Evolutionary conservation across 2,113 vertebrate species (phyloP).

Genomic region (Epinephelus moara): DNA sequence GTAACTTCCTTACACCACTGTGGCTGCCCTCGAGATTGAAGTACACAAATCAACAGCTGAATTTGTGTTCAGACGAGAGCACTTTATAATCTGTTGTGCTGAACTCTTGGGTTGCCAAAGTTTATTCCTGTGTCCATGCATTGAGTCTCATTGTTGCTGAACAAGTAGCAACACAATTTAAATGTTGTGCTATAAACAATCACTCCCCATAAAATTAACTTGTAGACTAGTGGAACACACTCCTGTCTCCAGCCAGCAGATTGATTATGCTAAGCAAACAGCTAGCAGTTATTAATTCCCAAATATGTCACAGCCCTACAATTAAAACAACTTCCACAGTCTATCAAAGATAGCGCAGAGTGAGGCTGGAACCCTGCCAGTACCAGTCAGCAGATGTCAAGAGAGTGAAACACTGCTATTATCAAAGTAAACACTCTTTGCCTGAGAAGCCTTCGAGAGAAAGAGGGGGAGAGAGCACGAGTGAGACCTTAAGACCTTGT

Average conservation of each 20-base stretch:
- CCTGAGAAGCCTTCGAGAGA: conserved; percentile 20
- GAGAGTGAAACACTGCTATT: conserved; percentile 52
- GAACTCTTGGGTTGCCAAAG: not conserved
- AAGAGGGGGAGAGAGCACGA: conserved; percentile 1
- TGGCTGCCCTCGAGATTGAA: not conserved
- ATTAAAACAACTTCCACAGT: conserved; percentile 52
- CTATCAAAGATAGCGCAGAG: conserved; percentile 30
- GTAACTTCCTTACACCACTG: no score
- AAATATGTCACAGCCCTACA: conserved; percentile 49
- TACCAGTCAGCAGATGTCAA: conserved; percentile 38
- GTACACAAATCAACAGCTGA: not conserved
- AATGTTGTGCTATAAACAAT: conserved; percentile 29
- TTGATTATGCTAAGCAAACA: conserved; percentile 40
- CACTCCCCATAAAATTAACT: conserved; percentile 25
- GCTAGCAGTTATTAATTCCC: conserved; percentile 33
- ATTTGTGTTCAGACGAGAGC: not conserved
- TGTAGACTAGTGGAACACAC: conserved; percentile 14
- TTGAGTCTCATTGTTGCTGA: conserved; percentile 12
- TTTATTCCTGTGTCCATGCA: conserved; percentile 10
- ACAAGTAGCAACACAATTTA: conserved; percentile 26
- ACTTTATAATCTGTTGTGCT: conserved; percentile 7
- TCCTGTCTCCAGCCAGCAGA: conserved; percentile 21
- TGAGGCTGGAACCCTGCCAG: conserved; percentile 38
- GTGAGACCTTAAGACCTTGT: conserved; percentile 31
- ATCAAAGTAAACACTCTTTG: conserved; percentile 54